Evolutionary conservation across 2,113 vertebrate species (phyloP), one percentile per base, ranked within the genome.

Genomic region (Balaenoptera acutorostrata): DNA sequence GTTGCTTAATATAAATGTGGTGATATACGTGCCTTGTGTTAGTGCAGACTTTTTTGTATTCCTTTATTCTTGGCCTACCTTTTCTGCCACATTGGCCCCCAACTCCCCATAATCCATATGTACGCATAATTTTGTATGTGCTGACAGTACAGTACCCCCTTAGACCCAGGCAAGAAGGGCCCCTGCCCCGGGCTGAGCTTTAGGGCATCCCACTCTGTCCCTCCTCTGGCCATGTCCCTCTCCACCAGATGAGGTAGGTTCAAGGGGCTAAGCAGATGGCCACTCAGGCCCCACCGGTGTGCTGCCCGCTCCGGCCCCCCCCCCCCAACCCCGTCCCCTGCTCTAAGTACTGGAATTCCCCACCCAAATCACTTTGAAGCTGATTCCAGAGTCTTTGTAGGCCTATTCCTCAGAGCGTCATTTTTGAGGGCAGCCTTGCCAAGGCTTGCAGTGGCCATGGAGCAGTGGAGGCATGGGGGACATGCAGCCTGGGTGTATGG

Each of bases 231-330:
- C 72, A 0, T 84, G 63, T 64, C 71, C 66, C 49, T n/a, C 20
- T 84, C n/a, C 6, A 44, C 64, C 33, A 59, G 31, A 8, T 17
- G n/a, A 94, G 88, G 52, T 23, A 80, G 86, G 29, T 72, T 61
- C 33, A 31, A 20, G 74, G 20, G 14, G 11, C n/a, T 77, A 25
- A 44, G 87, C n/a, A 12, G 39, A 18, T 27, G 52, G 77, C 52
- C 1, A 7, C 3, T 80, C 77, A 36, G 61, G 77, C 49, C 46
- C 46, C 33, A 46, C 31, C 21, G 31, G 20, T 55, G 1, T 25
- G 13, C 75, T 8, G 46, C 52, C 46, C 9, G 17, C 12, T 0
- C n/a, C n/a, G 14, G 5, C 2, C 20, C 25, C 20, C 1, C 39
- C n/a, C n/a, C 25, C 3, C 6, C 31, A 39, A 39, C 27, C 13